Conservation (phyloP, 2,888 invertebrate genomes). For the Tolmerus cingulatus region DNA sequence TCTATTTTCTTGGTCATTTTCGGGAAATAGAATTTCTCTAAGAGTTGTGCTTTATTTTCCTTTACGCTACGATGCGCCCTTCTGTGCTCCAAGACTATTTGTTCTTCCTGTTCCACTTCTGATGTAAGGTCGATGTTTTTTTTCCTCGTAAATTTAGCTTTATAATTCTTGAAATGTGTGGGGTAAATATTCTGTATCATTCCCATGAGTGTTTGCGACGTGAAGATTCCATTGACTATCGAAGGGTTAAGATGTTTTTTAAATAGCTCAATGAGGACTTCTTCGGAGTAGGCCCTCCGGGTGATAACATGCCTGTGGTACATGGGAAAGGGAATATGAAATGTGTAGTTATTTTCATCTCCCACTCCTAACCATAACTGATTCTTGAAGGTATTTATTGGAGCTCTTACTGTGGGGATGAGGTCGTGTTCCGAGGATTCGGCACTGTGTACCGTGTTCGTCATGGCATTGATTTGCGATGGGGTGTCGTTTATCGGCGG, state of each 20-base stretch:
- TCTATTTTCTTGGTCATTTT: slow-evolving; percentile 44
- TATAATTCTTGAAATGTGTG: slow-evolving; percentile 4
- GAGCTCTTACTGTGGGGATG: slow-evolving; percentile 27
- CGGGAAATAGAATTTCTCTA: slow-evolving; percentile 46
- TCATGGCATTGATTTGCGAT: slow-evolving; percentile 36
- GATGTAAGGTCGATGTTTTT: not conserved
- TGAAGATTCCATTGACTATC: slow-evolving; percentile 4
- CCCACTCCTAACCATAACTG: not conserved
- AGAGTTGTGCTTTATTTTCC: not conserved
- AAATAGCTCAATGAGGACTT: not conserved
- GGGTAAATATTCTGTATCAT: slow-evolving; percentile 12
- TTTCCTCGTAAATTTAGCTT: not conserved
- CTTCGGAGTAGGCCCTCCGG: not conserved
- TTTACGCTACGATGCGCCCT: not conserved
- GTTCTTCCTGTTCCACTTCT: not conserved
- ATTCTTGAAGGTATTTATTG: slow-evolving; percentile 6
- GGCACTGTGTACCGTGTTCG: slow-evolving; percentile 31
- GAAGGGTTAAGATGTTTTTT: slow-evolving; percentile 1
- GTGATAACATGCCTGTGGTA: not conserved
- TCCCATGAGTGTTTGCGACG: not conserved
- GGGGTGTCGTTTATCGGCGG: not conserved
- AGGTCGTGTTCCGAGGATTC: slow-evolving; percentile 39
- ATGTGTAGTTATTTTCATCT: not conserved
- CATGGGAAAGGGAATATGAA: not conserved
- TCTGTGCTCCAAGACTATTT: not conserved